Percentiles rank a stretch among this genome's conserved stretches.
Evolutionary conservation across 2,797 vertebrate species (phyloP).

Genomic region (Uromys caudimaculatus): DNA sequence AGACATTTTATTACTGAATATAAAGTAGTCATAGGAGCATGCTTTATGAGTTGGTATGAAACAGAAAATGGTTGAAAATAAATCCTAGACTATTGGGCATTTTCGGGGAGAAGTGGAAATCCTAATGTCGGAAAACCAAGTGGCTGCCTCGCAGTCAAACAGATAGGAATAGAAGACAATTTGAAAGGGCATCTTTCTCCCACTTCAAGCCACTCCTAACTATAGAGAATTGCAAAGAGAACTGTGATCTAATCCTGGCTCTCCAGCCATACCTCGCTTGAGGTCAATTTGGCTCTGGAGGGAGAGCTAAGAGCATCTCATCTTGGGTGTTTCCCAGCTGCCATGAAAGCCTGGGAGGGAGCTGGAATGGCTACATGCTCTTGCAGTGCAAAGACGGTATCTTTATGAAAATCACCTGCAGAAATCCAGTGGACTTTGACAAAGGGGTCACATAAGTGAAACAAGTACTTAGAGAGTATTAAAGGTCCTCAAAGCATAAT

Average conservation of each 20-base stretch:
- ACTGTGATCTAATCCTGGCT: background rate
- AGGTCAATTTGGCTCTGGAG: background rate
- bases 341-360: background rate
- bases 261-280: background rate
- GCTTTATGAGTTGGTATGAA: constrained; percentile 68
- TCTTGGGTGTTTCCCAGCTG: background rate
- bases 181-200: constrained; percentile 4
- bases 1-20: constrained; percentile 73
- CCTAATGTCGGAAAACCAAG: constrained; percentile 18
- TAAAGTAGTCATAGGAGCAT: constrained; percentile 65
- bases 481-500: background rate
- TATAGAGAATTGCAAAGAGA: background rate
- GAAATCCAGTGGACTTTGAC: background rate
- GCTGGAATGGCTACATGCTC: background rate
- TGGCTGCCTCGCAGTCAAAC: background rate
- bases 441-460: background rate
- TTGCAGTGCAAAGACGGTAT: background rate
- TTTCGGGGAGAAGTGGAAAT: constrained; percentile 50
- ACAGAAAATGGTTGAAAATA: constrained; percentile 73
- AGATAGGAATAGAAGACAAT: constrained; percentile 50
- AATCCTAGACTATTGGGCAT: constrained; percentile 67
- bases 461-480: background rate
- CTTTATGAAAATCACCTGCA: background rate
- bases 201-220: background rate
- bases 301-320: background rate